Base-by-base conservation (phyloP, 2,888 invertebrate genomes). In the Ennomos quercinarius region DNA sequence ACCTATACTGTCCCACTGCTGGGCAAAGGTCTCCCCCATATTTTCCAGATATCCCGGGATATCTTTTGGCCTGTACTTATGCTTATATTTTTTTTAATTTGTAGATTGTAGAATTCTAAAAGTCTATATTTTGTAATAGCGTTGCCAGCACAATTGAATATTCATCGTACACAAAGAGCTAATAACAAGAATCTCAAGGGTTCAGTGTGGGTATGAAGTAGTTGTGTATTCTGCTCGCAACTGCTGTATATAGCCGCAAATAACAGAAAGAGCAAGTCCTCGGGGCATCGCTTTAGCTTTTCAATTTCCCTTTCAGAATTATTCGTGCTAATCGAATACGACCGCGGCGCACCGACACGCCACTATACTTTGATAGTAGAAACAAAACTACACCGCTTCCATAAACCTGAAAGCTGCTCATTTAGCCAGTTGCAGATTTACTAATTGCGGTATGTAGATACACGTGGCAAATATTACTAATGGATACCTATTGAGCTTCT, bases 241-340 rank as follows among this genome's bases (percentile, higher is more conserved):
- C 77, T 77, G 78, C 74, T 76, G 76, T 79, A 78, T 80, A 82
- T 81, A 80, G 79, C 89, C 89, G 84, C 91, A 88, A 91, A 88
- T 91, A 91, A 88, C 87, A 90, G 90, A 91, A 91, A 91, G 91
- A 91, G 90, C 90, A 87, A 88, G 84, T 91, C 91, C 91, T 90
- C 78, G 76, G 91, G 90, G 91, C 86, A 88, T 89, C 89, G 87
- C 89, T 88, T 87, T 85, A 88, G 91, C 90, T 91, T 91, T 92
- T 92, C 91, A 91, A 92, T 92, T 92, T 92, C 91, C 91, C 90
- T 92, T 91, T 92, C 89, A 85, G 88, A 89, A 91, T 92, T 89
- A 92, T 90, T 91, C 86, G 87, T 85, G 82, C 89, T 92, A 92
- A 92, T 91, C 91, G 91, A 91, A 89, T 89, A 88, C 89, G 87